Evolutionary conservation across 2,797 vertebrate genomes (phyloP), one percentile per base, ranked within the genome.

Genomic region (Vireo griseus): DNA sequence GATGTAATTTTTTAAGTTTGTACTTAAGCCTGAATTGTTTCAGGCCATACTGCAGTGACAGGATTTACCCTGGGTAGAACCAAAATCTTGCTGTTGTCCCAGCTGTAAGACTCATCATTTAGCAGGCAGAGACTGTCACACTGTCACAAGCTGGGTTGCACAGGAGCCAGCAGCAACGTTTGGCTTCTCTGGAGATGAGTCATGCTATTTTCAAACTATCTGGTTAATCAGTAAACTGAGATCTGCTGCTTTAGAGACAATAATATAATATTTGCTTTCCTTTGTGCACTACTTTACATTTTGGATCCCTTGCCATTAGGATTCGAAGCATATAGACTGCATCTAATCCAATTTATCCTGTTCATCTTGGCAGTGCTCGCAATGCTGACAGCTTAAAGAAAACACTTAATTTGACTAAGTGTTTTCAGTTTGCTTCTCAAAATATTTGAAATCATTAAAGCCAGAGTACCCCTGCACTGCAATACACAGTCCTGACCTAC

Each of bases 351-450:
- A 96, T 96, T 97, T 95, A 96, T 96, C 80, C 85, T 74, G 62
- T 92, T 95, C 94, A 86, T 96, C 90, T 93, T 97, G 96, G 94
- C 87, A 95, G 26, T 57, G 45, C 66, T 90, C 3, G 40, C 80
- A 91, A 92, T 48, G 58, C 85, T 92, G 92, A 97, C 93, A 95
- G 91, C 82, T 94, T 96, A 96, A 95, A 95, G 74, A 94, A 95
- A 96, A 96, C 79, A 96, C 88, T 96, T 97, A 95, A 96, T 96
- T 91, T 97, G 91, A 78, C 82, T 97, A 97, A 97, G 95, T 83
- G 92, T 96, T 96, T 94, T 88, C 74, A 74, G 89, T 94, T 97
- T 76, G 88, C 95, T 91, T 94, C 92, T 95, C 88, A 95, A 95
- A 95, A 97, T 95, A 96, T 95, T 94, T 95, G 88, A 90, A 95